Conservation (phyloP, 2,888 invertebrate genomes). For the Dione juno region DNA sequence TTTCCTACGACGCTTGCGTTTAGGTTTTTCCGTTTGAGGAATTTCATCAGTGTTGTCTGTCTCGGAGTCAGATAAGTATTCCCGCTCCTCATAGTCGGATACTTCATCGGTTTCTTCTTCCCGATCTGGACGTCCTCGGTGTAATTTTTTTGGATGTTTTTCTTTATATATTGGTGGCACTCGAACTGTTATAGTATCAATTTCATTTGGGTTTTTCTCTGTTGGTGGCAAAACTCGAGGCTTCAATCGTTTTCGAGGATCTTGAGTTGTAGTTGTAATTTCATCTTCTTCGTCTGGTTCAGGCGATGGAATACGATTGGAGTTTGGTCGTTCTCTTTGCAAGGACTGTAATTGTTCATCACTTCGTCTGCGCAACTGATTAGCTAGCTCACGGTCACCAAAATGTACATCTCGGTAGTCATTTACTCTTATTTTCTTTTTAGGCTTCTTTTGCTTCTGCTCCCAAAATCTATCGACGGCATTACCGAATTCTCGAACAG, state of each 20-base stretch:
- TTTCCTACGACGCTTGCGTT: conserved; percentile 64
- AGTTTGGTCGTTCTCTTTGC: conserved; percentile 55
- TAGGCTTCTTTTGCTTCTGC: conserved; percentile 56
- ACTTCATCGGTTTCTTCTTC: conserved; percentile 54
- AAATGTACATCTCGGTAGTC: conserved; percentile 76
- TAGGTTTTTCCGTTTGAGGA: conserved; percentile 60
- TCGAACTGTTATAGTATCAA: conserved; percentile 78
- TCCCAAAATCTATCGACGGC: conserved; percentile 78
- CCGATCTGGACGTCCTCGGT: conserved; percentile 62
- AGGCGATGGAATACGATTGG: conserved; percentile 56
- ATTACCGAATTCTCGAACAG: conserved; percentile 67
- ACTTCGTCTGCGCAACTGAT: conserved; percentile 53
- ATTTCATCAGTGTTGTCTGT: conserved; percentile 60
- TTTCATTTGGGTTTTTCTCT: conserved; percentile 77
- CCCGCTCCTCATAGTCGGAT: conserved; percentile 47
- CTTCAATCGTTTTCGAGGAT: conserved; percentile 66
- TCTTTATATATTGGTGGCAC: conserved; percentile 79
- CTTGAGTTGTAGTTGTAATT: conserved; percentile 74
- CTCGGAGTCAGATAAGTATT: conserved; percentile 55
- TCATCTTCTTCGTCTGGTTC: conserved; percentile 63
- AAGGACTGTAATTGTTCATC: conserved; percentile 58
- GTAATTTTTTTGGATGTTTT: conserved; percentile 73
- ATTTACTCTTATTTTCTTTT: conserved; percentile 56
- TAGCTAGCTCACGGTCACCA: conserved; percentile 66
- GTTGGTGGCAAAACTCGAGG: conserved; percentile 78